A percentile compares a stretch with the other conserved stretches of the same genome.
phyloP scores from a whole-genome alignment of 1,140 invertebrate genomes.

The Plectrocnemia conspersa region DNA sequence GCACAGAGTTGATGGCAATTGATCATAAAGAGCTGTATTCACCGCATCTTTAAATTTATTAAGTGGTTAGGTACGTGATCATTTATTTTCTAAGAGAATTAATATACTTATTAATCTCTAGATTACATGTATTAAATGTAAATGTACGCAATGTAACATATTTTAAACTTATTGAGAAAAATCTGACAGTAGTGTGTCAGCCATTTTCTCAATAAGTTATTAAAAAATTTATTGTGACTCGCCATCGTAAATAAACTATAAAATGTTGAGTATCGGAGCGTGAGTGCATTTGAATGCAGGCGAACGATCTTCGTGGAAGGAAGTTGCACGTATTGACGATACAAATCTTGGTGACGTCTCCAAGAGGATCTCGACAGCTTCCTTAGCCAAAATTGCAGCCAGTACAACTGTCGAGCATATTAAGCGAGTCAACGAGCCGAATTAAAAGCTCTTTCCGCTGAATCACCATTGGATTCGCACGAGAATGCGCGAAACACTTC shows the following conservation, averaged over 20 bases:
- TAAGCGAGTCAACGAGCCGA: not conserved
- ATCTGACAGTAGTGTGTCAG: too few species aligned
- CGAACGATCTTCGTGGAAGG: not conserved
- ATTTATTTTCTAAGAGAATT: too few species aligned
- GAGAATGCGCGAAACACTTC: not conserved
- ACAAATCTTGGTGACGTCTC: constrained; percentile 19
- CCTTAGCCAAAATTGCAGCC: constrained; percentile 12
- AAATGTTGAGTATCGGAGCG: too few species aligned
- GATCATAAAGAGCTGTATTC: too few species aligned
- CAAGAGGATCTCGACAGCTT: constrained; percentile 2
- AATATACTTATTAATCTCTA: too few species aligned
- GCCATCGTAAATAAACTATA: not conserved
- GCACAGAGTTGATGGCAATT: too few species aligned
- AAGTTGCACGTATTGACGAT: constrained; percentile 10
- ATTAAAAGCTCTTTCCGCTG: not conserved
- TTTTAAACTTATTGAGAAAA: too few species aligned
- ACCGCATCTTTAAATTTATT: too few species aligned
- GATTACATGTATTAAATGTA: too few species aligned
- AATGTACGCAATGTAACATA: too few species aligned
- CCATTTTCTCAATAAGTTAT: not conserved
- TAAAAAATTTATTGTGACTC: not conserved
- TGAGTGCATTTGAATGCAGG: constrained; percentile 6
- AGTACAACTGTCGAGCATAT: not conserved
- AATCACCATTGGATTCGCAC: not conserved
- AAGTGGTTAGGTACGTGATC: too few species aligned